Evolutionary conservation across 2,113 vertebrate species (phyloP).

Genomic region (Camelus bactrianus): DNA sequence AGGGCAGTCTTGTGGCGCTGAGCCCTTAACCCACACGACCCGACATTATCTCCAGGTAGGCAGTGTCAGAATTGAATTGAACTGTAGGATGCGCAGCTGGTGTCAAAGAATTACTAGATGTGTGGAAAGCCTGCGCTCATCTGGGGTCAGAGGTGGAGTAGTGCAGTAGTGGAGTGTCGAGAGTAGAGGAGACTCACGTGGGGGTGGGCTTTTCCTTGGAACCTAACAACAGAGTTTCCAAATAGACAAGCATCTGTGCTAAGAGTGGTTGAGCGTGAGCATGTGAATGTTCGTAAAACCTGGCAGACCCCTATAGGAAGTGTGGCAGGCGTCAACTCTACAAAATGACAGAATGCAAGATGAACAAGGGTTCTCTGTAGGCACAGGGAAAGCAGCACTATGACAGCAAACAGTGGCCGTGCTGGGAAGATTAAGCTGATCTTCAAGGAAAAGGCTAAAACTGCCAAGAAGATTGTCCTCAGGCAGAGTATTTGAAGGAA

Average conservation of each 20-base stretch:
- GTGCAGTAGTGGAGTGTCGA: background rate
- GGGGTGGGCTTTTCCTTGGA: background rate
- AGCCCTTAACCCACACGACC: background rate
- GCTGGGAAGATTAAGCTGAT: background rate
- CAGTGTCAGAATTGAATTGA: background rate
- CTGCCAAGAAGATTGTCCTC: background rate
- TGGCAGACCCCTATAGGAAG: background rate
- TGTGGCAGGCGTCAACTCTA: background rate
- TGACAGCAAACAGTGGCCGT: too few species aligned
- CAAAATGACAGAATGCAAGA: background rate
- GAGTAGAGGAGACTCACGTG: background rate
- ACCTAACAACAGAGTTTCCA: background rate
- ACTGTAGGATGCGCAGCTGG: background rate
- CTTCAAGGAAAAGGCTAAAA: background rate
- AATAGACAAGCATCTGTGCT: background rate
- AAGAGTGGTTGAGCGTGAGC: background rate
- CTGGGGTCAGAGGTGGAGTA: background rate
- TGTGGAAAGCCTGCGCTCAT: background rate
- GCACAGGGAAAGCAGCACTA: rapidly evolving
- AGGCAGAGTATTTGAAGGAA: background rate
- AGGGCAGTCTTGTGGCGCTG: background rate
- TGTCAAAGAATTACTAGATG: background rate
- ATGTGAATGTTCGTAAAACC: background rate
- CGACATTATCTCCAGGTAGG: background rate
- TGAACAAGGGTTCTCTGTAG: background rate